A percentile compares a stretch with the other conserved stretches of the same genome.
These are phyloP conservation scores for Ficedula albicollis DNA, from an alignment of 2,797 vertebrate genomes.

Conservation along the genomic window DNA sequence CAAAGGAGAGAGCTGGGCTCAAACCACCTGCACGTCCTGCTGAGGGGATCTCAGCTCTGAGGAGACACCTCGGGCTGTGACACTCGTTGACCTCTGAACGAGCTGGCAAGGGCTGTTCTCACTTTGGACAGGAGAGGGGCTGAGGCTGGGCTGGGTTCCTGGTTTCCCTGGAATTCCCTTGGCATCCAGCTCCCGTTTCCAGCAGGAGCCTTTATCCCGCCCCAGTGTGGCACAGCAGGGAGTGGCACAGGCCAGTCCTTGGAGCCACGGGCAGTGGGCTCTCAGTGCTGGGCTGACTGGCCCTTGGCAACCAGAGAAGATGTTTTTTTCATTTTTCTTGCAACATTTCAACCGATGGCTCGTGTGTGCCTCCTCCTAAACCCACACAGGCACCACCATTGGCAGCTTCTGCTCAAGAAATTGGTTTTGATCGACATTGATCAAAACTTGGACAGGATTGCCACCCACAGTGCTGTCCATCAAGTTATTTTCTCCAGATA, in stretches of 20 bases:
- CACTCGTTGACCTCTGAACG: rapidly evolving
- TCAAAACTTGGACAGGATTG: neutral
- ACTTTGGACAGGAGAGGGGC: neutral
- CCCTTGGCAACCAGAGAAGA: neutral
- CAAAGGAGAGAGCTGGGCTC: no score
- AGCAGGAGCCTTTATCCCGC: neutral
- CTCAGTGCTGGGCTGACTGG: neutral
- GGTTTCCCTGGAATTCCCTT: neutral
- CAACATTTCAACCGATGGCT: neutral
- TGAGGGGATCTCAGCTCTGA: no score
- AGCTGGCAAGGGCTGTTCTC: neutral
- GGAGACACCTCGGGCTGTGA: no score
- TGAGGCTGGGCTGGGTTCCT: neutral
- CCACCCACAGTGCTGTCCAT: neutral
- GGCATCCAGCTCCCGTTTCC: neutral
- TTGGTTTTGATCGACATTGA: neutral
- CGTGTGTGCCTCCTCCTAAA: neutral
- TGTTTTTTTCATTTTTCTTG: neutral
- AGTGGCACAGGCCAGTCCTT: neutral
- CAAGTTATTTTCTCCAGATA: neutral
- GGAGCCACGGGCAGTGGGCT: neutral
- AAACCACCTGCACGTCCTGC: no score
- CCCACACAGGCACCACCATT: neutral
- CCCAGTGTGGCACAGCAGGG: neutral
- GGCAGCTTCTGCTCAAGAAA: neutral